Evolutionary conservation across 2,113 vertebrate genomes (phyloP), one percentile per base, ranked within the genome.

Genomic region (Poeciliopsis turrubarensis): DNA sequence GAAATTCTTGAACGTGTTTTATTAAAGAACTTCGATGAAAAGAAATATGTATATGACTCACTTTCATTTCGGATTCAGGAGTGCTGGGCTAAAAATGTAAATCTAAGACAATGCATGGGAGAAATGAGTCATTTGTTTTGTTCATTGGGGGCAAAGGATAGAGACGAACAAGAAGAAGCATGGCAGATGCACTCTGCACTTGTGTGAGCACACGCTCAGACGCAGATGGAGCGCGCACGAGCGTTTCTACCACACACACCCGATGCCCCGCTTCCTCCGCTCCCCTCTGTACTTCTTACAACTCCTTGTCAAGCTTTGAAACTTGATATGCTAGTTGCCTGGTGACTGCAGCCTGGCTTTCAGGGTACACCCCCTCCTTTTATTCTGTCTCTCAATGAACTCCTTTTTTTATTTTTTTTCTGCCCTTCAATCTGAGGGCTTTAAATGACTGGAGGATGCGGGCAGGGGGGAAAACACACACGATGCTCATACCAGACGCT

Each of bases 321-420:
- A 94, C 86, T 82, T 92, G 93, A 94, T 93, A 88, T 85, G 77
- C 65, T 70, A 84, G 93, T 94, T 93, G 92, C 93, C 91, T 92
- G 87, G 93, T 92, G 90, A 94, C 90, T 84, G 75, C 79, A 80
- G 89, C 68, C 88, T 87, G 89, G 68, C 89, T 85, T 90, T 90
- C 85, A 91, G 85, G 85, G 87, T 85, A 76, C 76, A 47, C 44
- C 79, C 80, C 84, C 82, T 86, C 77, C 86, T 91, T 92, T 90
- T 89, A 88, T 88, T 87, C 79, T 51, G 77, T 72, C 79, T 91
- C 80, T 93, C 86, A 91, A 92, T 92, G 89, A 91, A 80, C 83
- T 78, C 82, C 72, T 89, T 91, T 41, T 84, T 68, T 88, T 84
- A 60, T 41, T 41, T 41, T 41, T 41, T 41, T 41, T 41, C 14